These are phyloP conservation scores for Eustalomyia histrio DNA, from an alignment of 2,888 invertebrate genomes.

Conservation along the genomic window DNA sequence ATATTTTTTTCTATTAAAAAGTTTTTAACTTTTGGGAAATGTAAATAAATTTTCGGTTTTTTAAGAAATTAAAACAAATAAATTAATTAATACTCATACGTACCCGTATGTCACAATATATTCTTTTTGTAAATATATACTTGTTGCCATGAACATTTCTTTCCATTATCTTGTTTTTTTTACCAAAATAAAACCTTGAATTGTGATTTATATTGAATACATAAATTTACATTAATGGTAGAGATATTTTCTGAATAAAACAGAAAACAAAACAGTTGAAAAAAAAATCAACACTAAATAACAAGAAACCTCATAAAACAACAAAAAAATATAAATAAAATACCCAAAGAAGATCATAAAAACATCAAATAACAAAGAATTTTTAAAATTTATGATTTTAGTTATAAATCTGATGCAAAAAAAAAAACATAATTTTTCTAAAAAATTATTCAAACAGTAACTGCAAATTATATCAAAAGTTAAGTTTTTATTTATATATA, in stretches of 20 bases:
- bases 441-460: too few species aligned
- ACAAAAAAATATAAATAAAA: background rate
- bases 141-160: constrained; percentile 13
- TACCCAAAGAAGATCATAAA: background rate
- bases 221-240: constrained; percentile 50
- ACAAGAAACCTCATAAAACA: background rate
- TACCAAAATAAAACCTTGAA: constrained; percentile 2
- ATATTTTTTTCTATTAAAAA: constrained; percentile 16
- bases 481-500: too few species aligned
- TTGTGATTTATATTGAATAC: constrained; percentile 31
- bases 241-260: background rate
- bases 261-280: background rate
- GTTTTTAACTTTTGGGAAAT: constrained; percentile 24
- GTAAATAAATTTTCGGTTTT: background rate
- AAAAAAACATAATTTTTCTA: too few species aligned
- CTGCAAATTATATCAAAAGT: too few species aligned
- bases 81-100: constrained; percentile 35
- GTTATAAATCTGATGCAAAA: constrained; percentile 20
- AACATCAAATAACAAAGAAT: constrained; percentile 5
- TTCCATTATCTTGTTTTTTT: background rate
- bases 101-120: constrained; percentile 1
- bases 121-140: background rate
- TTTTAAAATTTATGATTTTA: constrained; percentile 5
- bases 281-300: background rate
- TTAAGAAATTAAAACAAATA: constrained; percentile 1